Conservation (phyloP, 1,140 invertebrate species). For the Drosophila baimaii region DNA sequence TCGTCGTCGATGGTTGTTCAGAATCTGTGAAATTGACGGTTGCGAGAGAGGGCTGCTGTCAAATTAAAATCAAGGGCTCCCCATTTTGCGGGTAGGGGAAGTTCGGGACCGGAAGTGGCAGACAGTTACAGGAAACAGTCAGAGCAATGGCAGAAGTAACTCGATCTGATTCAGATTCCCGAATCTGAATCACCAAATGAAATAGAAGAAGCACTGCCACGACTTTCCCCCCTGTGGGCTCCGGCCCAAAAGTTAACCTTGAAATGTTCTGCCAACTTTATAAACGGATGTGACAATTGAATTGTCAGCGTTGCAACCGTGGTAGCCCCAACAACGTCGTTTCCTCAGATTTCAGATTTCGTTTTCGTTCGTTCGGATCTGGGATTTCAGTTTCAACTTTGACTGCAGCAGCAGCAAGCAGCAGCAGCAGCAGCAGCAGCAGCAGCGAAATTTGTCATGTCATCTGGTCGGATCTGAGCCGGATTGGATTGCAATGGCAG, state of each 20-base stretch:
- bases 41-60: conserved; percentile 13
- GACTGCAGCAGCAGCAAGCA: conserved; percentile 28
- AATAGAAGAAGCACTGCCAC: conserved; percentile 25
- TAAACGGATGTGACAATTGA: conserved; percentile 61
- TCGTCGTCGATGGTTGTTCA: conserved; percentile 6
- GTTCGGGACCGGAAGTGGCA: conserved; percentile 36
- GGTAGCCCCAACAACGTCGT: conserved; percentile 5
- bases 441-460: conserved; percentile 55
- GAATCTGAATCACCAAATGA: conserved; percentile 26
- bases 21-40: conserved; percentile 45
- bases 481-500: conserved; percentile 35
- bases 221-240: neutral
- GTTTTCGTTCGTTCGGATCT: conserved; percentile 11
- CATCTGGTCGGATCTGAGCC: conserved; percentile 35
- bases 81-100: too few species aligned
- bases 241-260: conserved; percentile 44
- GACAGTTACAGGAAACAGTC: conserved; percentile 47
- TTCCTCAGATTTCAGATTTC: conserved; percentile 17
- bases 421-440: conserved; percentile 17
- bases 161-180: conserved; percentile 12
- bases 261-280: conserved; percentile 60
- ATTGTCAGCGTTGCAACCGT: conserved; percentile 35
- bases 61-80: conserved; percentile 42
- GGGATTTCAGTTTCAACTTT: conserved; percentile 40
- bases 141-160: conserved; percentile 30